Percentiles rank a stretch among this genome's conserved stretches.
Evolutionary conservation across 2,797 vertebrate species (phyloP).

Genomic region (Mus caroli): DNA sequence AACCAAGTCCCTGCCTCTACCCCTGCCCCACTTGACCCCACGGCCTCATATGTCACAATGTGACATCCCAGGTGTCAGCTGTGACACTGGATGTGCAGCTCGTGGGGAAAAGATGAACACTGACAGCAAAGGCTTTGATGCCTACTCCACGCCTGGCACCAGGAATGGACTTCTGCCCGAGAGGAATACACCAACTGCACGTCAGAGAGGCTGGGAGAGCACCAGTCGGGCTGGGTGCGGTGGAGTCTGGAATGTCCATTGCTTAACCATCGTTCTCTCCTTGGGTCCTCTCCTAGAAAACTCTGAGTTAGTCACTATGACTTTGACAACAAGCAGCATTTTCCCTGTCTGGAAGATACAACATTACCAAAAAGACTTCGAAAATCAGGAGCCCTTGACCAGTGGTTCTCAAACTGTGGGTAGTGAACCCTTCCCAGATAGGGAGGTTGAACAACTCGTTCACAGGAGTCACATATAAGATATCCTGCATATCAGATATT

Average conservation of each 20-base stretch:
- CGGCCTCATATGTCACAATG: conserved; percentile 49
- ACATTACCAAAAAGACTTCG: not conserved
- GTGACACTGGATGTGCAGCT: not conserved
- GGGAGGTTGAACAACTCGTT: not conserved
- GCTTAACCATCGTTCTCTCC: not conserved
- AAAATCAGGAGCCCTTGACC: too few relatives aligned
- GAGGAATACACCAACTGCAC: not conserved
- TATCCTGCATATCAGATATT: not conserved
- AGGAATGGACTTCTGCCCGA: not conserved
- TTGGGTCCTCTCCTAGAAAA: not conserved
- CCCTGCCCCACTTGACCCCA: conserved; percentile 28
- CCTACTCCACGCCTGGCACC: not conserved
- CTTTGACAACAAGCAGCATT: not conserved
- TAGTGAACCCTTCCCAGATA: not conserved
- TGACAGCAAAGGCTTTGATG: not conserved
- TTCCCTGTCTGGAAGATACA: not conserved
- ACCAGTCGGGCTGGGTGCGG: too few relatives aligned
- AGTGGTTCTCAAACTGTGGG: not conserved
- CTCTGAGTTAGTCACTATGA: not conserved
- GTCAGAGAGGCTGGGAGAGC: not conserved
- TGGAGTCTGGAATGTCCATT: not conserved
- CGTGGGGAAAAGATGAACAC: conserved; percentile 24
- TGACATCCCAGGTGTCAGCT: conserved; percentile 71
- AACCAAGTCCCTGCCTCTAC: not conserved
- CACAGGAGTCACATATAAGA: not conserved